Evolutionary conservation across 2,797 vertebrate genomes (phyloP).

Genomic region (Lepidocolaptes lacrymiger): DNA sequence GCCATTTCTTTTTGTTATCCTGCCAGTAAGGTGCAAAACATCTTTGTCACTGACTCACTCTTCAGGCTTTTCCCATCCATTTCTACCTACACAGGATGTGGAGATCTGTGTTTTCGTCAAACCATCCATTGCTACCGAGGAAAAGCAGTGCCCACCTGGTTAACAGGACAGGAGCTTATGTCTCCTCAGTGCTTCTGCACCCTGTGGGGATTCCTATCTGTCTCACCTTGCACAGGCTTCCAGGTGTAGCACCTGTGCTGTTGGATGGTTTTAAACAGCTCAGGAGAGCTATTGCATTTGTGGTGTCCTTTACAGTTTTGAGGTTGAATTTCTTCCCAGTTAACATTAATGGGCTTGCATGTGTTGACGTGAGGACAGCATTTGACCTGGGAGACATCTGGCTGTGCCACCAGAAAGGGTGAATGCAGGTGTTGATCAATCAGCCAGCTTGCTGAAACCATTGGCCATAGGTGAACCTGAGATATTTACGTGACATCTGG

Average conservation of each 20-base stretch:
- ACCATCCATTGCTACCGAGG: not conserved
- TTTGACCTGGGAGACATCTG: not conserved
- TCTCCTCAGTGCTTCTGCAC: not conserved
- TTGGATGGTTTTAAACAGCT: not conserved
- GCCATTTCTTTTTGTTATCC: not conserved
- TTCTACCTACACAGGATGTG: fast-evolving
- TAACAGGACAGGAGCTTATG: not conserved
- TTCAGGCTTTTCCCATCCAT: not conserved
- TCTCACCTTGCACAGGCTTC: not conserved
- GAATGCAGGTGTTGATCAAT: not conserved
- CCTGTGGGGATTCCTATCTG: not conserved
- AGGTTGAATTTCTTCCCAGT: not conserved
- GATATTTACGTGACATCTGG: not conserved
- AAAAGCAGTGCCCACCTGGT: not conserved
- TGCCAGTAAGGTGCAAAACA: not conserved
- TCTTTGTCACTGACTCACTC: not conserved
- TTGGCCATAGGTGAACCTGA: not conserved
- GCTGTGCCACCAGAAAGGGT: not conserved
- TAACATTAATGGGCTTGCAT: not conserved
- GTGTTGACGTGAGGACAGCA: not conserved
- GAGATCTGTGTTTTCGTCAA: not conserved
- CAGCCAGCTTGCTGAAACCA: fast-evolving
- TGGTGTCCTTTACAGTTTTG: not conserved
- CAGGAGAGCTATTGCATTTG: not conserved
- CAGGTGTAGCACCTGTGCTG: not conserved